phyloP scores from a whole-genome alignment of 2,888 invertebrate genomes.

The Cacoxenus indagator region DNA sequence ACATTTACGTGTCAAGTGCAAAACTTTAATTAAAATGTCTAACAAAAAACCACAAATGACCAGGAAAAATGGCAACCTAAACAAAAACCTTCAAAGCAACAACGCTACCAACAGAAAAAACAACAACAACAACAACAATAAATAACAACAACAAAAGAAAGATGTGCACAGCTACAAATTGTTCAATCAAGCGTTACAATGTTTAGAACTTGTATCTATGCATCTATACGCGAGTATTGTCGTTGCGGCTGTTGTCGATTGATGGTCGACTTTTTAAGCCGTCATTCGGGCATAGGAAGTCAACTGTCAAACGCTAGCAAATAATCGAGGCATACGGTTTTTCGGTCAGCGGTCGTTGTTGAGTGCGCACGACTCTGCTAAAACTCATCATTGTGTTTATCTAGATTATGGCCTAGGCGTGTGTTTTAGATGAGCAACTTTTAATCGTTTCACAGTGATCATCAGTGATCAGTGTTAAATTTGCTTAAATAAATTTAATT shows the following conservation, averaged over 20 bases:
- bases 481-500: conserved; percentile 58
- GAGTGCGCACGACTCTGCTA: background rate
- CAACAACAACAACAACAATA: conserved; percentile 1
- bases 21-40: conserved; percentile 2
- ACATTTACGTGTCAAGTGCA: conserved; percentile 21
- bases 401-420: background rate
- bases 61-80: background rate
- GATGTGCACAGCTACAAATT: conserved; percentile 1
- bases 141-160: background rate
- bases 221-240: background rate
- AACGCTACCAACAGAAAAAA: background rate
- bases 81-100: background rate
- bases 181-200: conserved; percentile 19
- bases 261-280: background rate
- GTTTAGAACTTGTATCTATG: conserved; percentile 7
- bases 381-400: background rate
- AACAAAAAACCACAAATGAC: conserved; percentile 15
- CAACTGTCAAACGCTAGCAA: conserved; percentile 1
- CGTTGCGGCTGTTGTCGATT: background rate
- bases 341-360: background rate
- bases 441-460: conserved; percentile 41
- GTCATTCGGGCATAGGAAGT: background rate
- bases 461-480: conserved; percentile 30
- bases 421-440: conserved; percentile 50
- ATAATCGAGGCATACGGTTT: too few relatives aligned